phyloP scores from a whole-genome alignment of 2,113 vertebrate species.

The Corythornis madagascariensis region DNA sequence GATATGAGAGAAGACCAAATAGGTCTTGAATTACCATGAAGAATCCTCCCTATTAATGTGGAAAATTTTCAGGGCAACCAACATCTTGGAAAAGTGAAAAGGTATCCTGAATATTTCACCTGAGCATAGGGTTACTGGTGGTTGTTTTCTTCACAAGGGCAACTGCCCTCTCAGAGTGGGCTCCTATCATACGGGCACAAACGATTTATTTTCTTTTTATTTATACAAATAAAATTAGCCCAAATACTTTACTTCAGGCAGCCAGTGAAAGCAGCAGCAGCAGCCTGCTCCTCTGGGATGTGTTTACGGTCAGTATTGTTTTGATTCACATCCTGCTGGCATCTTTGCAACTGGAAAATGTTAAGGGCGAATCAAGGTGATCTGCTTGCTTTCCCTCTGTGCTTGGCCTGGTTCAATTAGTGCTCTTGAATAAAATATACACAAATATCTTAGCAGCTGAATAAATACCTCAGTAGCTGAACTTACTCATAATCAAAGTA shows the following conservation, averaged over 20 bases:
- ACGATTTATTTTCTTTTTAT: background rate
- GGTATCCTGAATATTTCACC: background rate
- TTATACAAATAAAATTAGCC: background rate
- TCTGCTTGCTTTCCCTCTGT: background rate
- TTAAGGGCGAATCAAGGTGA: conserved; percentile 19
- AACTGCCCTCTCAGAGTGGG: background rate
- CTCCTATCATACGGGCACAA: background rate
- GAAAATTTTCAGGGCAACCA: background rate
- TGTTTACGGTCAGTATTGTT: background rate
- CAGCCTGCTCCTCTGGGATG: background rate
- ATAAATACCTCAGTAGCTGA: background rate
- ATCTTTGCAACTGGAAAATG: background rate
- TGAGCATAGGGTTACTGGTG: background rate
- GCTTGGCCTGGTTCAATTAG: background rate
- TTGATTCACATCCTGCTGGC: conserved; percentile 32
- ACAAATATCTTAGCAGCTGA: background rate
- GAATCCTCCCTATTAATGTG: background rate
- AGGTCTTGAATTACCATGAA: background rate
- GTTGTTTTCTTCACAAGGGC: background rate
- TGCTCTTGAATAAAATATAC: background rate
- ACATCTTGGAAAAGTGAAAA: background rate
- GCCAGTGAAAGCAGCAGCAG: background rate
- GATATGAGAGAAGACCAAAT: background rate
- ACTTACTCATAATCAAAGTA: background rate
- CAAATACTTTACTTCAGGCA: background rate